Percentiles rank a stretch among this genome's conserved stretches.
phyloP scores from a whole-genome alignment of 2,888 invertebrate genomes.

The Mongoloraphidia duomilia region DNA sequence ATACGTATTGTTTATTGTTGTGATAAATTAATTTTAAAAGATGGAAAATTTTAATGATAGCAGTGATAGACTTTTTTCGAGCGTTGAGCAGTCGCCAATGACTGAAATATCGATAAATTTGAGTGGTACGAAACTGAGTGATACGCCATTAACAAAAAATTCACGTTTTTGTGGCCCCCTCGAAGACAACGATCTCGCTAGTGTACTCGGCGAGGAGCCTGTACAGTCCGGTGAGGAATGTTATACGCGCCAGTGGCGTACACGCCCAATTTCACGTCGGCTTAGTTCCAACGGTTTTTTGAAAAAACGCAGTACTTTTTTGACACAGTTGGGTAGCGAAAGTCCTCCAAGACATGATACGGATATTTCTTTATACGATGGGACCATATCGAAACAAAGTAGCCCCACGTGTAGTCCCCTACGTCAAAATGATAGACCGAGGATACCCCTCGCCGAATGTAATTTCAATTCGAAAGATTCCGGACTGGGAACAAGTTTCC shows the following conservation, averaged over 20 bases:
- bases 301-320: no score
- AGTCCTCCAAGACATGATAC: conserved; percentile 22
- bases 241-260: neutral
- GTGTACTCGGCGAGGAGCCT: no score
- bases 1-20: no score
- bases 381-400: conserved; percentile 1
- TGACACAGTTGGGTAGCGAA: conserved; percentile 5
- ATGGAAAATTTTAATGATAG: no score
- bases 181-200: no score
- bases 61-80: no score
- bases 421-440: conserved; percentile 9
- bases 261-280: neutral
- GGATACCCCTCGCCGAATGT: conserved; percentile 34
- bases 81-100: conserved; percentile 3
- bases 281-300: no score
- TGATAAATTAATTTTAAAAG: no score
- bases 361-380: conserved; percentile 26
- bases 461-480: conserved; percentile 44
- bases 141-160: neutral
- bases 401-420: conserved; percentile 18
- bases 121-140: conserved; percentile 2
- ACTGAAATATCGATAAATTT: conserved; percentile 7
- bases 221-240: neutral
- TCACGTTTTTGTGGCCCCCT: no score
- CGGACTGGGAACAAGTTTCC: conserved; percentile 34